Evolutionary conservation across 1,140 invertebrate genomes (phyloP), one percentile per base, ranked within the genome.

Genomic region (Meteorus sp.): DNA sequence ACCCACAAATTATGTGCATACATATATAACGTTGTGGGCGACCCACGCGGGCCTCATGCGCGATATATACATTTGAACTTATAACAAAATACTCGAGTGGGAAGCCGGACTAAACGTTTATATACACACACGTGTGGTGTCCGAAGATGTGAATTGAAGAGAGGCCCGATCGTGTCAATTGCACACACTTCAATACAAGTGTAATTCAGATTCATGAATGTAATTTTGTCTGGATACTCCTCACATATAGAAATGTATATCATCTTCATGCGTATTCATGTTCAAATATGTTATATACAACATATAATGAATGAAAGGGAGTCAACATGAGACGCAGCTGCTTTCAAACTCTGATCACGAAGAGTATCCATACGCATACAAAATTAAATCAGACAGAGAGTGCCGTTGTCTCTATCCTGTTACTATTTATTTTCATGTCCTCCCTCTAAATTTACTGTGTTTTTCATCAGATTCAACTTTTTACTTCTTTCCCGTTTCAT

Each of bases 151-250:
- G n/a, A n/a, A n/a, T n/a, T n/a, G 19, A 25, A 8, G 2, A 25
- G n/a, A 11, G 23, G 15, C 11, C 8, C 27, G 19, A 35, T 51
- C 31, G 17, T 47, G 44, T 47, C 8, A 47, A 25, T 22, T 23
- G 9, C 15, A 17, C 15, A 3, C 39, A 17, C n/a, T n/a, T n/a
- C n/a, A n/a, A n/a, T n/a, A n/a, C 39, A 43, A 43, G 44, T 47
- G 44, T 22, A 27, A 47, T 47, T 47, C 44, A 47, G 7, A 47
- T 47, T 47, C 20, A 47, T 47, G 20, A 47, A 47, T 47, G 44
- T 22, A 47, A 47, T 47, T 47, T 47, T 47, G 9, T 43, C 9
- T 15, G 39, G 3, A 43, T 17, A 43, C 7, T 6, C 39, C 3
- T n/a, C n/a, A n/a, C n/a, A n/a, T n/a, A n/a, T n/a, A n/a, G n/a